These are phyloP conservation scores for Strongylocentrotus purpuratus DNA, from an alignment of 35 echinoderm and acorn worm species.

Conservation along the genomic window DNA sequence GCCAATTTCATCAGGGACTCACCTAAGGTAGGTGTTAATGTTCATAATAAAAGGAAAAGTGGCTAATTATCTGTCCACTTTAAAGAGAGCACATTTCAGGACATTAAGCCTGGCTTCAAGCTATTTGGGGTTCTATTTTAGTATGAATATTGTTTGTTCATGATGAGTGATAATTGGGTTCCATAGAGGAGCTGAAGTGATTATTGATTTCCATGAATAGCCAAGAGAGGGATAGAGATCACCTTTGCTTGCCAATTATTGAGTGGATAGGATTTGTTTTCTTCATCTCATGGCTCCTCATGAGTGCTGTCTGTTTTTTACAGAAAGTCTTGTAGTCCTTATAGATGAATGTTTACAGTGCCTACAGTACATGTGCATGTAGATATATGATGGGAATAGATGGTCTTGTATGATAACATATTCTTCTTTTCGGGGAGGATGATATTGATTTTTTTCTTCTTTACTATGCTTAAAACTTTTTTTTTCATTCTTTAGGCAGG, in stretches of 20 bases:
- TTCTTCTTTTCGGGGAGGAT: neutral
- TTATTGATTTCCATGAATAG: slow-evolving; percentile 3
- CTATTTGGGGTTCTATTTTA: neutral
- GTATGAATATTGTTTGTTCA: neutral
- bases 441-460: neutral
- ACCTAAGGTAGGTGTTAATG: neutral
- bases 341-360: too few species aligned
- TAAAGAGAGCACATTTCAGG: neutral
- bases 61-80: neutral
- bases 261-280: too few species aligned
- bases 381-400: too few species aligned
- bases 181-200: neutral
- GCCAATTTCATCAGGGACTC: too few species aligned
- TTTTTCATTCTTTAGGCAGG: too few species aligned
- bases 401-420: neutral
- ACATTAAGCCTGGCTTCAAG: neutral
- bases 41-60: neutral
- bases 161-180: neutral
- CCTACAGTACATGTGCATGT: too few species aligned
- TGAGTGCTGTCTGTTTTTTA: too few species aligned
- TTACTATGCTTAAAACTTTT: too few species aligned
- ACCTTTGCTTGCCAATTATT: neutral
- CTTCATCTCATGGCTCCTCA: too few species aligned
- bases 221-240: neutral
- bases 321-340: too few species aligned